A percentile compares a stretch with the other conserved stretches of the same genome.
Conservation (phyloP, 2,888 invertebrate genomes). For the Nephrotoma flavescens region DNA sequence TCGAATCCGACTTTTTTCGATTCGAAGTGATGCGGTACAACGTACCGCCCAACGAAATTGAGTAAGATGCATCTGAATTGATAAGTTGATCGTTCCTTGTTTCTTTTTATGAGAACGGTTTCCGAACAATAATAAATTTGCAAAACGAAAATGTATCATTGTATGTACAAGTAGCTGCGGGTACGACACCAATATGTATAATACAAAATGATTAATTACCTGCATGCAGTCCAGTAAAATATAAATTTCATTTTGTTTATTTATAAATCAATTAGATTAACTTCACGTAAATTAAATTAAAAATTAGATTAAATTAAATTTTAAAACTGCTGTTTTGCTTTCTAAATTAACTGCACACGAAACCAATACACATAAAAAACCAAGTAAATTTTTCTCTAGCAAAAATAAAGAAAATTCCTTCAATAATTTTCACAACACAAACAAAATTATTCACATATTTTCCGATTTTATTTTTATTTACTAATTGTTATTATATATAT, state of each 20-base stretch:
- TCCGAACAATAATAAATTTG: too few relatives aligned
- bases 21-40: too few relatives aligned
- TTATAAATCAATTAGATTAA: background rate
- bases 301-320: background rate
- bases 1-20: too few relatives aligned
- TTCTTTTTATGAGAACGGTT: too few relatives aligned
- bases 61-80: too few relatives aligned
- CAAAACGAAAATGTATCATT: too few relatives aligned
- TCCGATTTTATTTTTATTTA: background rate
- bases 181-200: too few relatives aligned
- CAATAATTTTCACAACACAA: background rate
- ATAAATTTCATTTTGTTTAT: background rate
- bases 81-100: too few relatives aligned
- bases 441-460: background rate
- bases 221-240: background rate
- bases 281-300: background rate
- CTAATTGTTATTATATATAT: background rate
- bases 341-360: background rate
- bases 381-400: background rate
- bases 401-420: background rate
- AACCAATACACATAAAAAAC: background rate
- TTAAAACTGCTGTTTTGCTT: background rate
- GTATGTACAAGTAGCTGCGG: too few relatives aligned
- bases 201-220: too few relatives aligned
- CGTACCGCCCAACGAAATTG: too few relatives aligned